Evolutionary conservation across 2,113 vertebrate species (phyloP).

Genomic region (Chiloscyllium plagiosum): DNA sequence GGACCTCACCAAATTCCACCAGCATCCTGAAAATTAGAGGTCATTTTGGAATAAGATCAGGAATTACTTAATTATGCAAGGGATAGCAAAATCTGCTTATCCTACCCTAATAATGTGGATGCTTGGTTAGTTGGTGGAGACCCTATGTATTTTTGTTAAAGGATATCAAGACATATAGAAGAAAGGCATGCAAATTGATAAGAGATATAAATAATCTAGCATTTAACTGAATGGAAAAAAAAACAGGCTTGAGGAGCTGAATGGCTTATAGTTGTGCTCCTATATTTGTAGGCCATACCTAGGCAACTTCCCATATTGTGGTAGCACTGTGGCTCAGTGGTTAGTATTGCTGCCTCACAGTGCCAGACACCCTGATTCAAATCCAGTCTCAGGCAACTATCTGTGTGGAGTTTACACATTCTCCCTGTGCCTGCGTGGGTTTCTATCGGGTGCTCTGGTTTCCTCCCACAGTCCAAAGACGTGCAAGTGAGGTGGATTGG

Average conservation of each 20-base stretch:
- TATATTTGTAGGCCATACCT: neutral
- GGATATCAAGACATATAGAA: neutral
- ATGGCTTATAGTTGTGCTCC: too few relatives aligned
- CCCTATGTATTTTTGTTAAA: neutral
- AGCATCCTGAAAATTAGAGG: neutral
- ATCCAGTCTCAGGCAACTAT: too few relatives aligned
- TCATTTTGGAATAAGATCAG: neutral
- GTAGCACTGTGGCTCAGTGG: too few relatives aligned
- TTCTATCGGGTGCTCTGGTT: too few relatives aligned
- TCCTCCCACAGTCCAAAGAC: too few relatives aligned
- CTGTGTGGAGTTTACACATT: too few relatives aligned
- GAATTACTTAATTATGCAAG: neutral
- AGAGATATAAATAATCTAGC: neutral
- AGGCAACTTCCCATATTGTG: neutral
- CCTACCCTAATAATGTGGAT: neutral
- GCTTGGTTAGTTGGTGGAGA: neutral
- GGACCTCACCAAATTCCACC: too few relatives aligned
- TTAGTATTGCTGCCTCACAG: too few relatives aligned
- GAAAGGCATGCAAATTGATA: neutral
- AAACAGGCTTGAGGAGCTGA: neutral
- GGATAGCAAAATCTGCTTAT: neutral
- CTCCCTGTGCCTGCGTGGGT: too few relatives aligned
- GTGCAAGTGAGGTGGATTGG: too few relatives aligned
- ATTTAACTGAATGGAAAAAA: neutral
- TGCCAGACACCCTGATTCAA: too few relatives aligned